Conservation (phyloP, 2,888 invertebrate genomes). For the Amaurobius ferox region DNA sequence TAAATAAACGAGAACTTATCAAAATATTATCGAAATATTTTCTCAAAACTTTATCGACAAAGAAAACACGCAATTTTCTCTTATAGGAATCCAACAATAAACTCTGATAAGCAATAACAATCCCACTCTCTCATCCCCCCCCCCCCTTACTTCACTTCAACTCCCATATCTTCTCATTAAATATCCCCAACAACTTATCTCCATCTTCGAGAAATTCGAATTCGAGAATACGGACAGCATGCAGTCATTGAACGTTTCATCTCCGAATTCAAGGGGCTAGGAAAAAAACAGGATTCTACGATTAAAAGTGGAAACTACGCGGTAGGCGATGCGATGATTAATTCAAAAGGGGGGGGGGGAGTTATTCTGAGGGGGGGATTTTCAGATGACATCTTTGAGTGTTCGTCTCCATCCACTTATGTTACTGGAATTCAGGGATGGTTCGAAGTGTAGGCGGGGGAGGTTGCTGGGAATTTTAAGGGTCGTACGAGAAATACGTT, state of each 20-base stretch:
- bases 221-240: neutral
- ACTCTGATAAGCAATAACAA: neutral
- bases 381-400: constrained; percentile 45
- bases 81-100: neutral
- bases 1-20: no score
- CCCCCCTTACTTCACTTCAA: neutral
- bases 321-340: constrained; percentile 9
- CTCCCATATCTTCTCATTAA: neutral
- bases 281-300: neutral
- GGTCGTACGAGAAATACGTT: neutral
- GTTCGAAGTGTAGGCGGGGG: neutral
- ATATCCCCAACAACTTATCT: constrained; percentile 11
- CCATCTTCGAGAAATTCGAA: neutral
- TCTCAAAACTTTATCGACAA: neutral
- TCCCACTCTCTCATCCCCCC: neutral
- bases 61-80: neutral
- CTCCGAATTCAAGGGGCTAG: neutral
- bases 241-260: neutral
- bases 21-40: no score
- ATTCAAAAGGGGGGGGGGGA: constrained; percentile 1
- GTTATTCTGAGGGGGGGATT: neutral
- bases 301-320: constrained; percentile 1
- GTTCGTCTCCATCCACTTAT: constrained; percentile 44
- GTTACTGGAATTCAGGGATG: constrained; percentile 21
- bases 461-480: neutral